Evolutionary conservation across 2,888 invertebrate species (phyloP).

Genomic region (Pseudococcus jackbeardsleyi): DNA sequence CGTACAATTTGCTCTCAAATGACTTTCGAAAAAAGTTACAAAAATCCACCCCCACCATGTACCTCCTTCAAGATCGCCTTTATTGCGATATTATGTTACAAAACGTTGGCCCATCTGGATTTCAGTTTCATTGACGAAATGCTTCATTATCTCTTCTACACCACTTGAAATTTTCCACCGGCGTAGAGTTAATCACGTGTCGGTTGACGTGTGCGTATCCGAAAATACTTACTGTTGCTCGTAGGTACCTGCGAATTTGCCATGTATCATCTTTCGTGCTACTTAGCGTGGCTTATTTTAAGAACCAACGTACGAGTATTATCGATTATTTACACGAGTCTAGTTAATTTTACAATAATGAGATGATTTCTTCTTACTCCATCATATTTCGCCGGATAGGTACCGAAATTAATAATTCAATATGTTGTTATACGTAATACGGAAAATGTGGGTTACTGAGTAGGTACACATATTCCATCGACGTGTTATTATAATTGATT

Average conservation of each 20-base stretch:
- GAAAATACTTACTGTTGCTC: too few relatives aligned
- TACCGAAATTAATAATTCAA: not conserved
- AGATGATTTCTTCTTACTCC: not conserved
- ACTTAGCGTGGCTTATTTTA: not conserved
- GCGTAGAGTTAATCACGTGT: not conserved
- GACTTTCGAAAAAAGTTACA: too few relatives aligned
- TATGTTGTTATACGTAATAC: not conserved
- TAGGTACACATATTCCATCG: not conserved
- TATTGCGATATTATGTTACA: too few relatives aligned
- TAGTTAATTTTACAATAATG: not conserved
- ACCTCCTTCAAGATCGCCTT: too few relatives aligned
- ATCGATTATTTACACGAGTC: not conserved
- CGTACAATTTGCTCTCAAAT: too few relatives aligned
- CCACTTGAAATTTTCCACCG: not conserved
- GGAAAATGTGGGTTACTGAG: not conserved
- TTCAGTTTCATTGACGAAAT: not conserved
- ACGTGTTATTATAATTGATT: conserved; percentile 11
- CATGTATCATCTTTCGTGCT: too few relatives aligned
- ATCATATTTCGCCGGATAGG: not conserved
- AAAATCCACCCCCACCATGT: too few relatives aligned
- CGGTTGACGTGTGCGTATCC: not conserved
- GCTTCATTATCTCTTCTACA: not conserved
- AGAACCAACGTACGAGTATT: not conserved
- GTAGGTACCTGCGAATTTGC: too few relatives aligned
- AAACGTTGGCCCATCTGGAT: not conserved